These are phyloP conservation scores for Hyppa rectilinea DNA, from an alignment of 2,888 invertebrate genomes.

Conservation along the genomic window DNA sequence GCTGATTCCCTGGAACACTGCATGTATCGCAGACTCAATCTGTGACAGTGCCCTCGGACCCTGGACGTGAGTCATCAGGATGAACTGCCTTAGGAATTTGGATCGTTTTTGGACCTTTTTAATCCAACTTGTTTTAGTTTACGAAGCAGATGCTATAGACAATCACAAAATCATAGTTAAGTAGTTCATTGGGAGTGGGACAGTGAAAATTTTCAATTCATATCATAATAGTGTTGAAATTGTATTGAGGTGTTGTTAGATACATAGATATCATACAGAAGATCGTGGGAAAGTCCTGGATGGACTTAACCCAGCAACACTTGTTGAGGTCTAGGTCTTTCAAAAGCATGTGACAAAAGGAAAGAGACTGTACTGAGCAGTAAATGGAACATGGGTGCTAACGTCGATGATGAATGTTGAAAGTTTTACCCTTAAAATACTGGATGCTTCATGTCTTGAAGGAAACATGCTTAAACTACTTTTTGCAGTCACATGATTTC, in stretches of 20 bases:
- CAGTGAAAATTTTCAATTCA: too few relatives aligned
- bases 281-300: not conserved
- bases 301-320: too few relatives aligned
- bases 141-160: not conserved
- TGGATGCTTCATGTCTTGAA: not conserved
- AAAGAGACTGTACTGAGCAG: not conserved
- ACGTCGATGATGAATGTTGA: too few relatives aligned
- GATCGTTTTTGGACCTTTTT: not conserved
- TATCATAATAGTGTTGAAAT: not conserved
- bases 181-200: not conserved
- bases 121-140: not conserved
- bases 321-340: too few relatives aligned
- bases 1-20: constrained; percentile 79
- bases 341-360: not conserved
- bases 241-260: not conserved
- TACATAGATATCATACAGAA: not conserved
- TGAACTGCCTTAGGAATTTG: constrained; percentile 19
- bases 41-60: constrained; percentile 62
- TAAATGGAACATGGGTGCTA: not conserved
- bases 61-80: constrained; percentile 58
- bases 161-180: not conserved
- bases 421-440: not conserved
- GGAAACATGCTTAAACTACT: not conserved
- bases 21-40: constrained; percentile 72
- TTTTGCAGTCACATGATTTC: not conserved